Conservation (phyloP, 2,113 vertebrate species). For the Scomber scombrus region DNA sequence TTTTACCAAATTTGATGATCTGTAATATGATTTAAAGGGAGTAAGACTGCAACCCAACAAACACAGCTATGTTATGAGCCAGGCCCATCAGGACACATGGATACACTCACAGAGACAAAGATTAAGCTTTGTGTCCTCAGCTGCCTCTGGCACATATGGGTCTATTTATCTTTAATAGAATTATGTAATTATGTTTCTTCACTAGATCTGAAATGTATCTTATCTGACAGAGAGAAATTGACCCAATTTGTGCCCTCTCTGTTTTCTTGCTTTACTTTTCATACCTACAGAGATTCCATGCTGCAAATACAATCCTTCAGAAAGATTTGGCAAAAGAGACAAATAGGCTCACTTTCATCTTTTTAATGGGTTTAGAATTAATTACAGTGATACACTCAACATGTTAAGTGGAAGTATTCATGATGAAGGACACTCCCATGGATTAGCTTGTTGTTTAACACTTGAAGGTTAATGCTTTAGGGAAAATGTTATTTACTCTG, state of each 20-base stretch:
- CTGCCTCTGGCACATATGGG: slow-evolving; percentile 36
- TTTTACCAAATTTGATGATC: slow-evolving; percentile 41
- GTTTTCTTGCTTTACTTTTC: not conserved
- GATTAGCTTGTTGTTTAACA: not conserved
- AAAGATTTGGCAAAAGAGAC: slow-evolving; percentile 1
- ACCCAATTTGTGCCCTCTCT: not conserved
- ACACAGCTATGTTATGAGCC: slow-evolving; percentile 29
- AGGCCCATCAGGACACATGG: slow-evolving; percentile 13
- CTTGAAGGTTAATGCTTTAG: not conserved
- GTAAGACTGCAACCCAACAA: slow-evolving; percentile 25
- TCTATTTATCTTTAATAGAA: slow-evolving; percentile 51
- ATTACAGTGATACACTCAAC: not conserved
- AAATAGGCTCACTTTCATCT: not conserved
- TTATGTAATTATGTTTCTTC: slow-evolving; percentile 57
- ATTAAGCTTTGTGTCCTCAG: slow-evolving; percentile 21
- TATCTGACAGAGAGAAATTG: slow-evolving; percentile 40
- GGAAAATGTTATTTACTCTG: not conserved
- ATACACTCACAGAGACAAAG: not conserved
- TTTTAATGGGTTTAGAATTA: slow-evolving; percentile 7
- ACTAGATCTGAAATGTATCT: slow-evolving; percentile 36
- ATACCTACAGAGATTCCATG: not conserved
- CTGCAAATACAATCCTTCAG: slow-evolving; percentile 3
- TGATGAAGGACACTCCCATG: not conserved
- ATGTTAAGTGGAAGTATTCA: not conserved
- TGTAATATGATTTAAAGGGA: slow-evolving; percentile 49